Evolutionary conservation across 2,888 invertebrate genomes (phyloP).

Genomic region (Drosophila nr. perissopoda): DNA sequence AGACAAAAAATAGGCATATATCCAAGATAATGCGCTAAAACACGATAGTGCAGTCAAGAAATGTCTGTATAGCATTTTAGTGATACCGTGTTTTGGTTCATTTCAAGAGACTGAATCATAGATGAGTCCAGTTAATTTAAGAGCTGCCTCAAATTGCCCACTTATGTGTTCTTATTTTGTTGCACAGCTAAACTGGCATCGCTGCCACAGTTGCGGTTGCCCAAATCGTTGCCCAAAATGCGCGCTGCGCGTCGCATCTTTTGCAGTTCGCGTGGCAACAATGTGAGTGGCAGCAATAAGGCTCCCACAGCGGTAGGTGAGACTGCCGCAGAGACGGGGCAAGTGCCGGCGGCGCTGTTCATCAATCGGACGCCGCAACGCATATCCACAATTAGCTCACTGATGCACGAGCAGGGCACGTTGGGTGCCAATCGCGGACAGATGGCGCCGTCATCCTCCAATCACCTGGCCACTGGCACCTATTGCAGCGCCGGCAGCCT

Average conservation of each 20-base stretch:
- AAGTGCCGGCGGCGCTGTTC: constrained; percentile 67
- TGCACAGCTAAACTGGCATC: constrained; percentile 74
- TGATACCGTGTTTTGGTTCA: not conserved
- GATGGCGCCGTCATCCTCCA: not conserved
- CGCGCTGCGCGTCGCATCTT: constrained; percentile 80
- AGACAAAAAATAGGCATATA: not conserved
- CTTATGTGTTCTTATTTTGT: not conserved
- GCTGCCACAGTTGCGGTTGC: constrained; percentile 81
- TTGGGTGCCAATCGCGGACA: constrained; percentile 2
- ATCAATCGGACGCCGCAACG: constrained; percentile 82
- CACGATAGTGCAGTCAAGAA: not conserved
- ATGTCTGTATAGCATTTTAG: not conserved
- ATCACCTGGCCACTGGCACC: constrained; percentile 42
- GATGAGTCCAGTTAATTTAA: not conserved
- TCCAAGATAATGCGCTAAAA: not conserved
- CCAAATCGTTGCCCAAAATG: constrained; percentile 83
- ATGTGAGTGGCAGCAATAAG: constrained; percentile 36
- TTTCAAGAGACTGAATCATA: not conserved
- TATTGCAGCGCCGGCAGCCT: constrained; percentile 79
- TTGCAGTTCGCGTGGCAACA: constrained; percentile 74
- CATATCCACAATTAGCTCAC: constrained; percentile 83
- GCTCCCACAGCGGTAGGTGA: constrained; percentile 6
- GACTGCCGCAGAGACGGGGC: constrained; percentile 3
- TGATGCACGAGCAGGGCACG: constrained; percentile 72
- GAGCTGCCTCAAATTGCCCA: not conserved